phyloP scores from a whole-genome alignment of 1,140 invertebrate genomes.

The Plectrocnemia conspersa region DNA sequence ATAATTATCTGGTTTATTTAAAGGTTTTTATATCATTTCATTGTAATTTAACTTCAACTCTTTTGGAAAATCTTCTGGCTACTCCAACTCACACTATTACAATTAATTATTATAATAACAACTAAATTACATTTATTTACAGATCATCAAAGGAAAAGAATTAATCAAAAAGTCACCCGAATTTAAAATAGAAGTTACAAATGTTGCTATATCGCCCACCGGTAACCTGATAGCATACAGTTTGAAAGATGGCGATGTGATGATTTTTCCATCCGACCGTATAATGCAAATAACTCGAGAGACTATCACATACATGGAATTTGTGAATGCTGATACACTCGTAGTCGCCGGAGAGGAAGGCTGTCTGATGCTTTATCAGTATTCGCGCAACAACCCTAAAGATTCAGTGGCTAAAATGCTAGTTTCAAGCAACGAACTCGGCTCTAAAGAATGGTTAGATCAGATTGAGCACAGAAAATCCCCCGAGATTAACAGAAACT shows the following conservation, averaged over 20 bases:
- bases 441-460: constrained; percentile 29
- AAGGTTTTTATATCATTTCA: too few species aligned
- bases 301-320: constrained; percentile 26
- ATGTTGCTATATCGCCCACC: constrained; percentile 20
- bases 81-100: too few species aligned
- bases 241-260: constrained; percentile 23
- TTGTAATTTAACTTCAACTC: too few species aligned
- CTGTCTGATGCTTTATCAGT: constrained; percentile 24
- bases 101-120: too few species aligned
- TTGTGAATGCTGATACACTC: constrained; percentile 12
- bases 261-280: constrained; percentile 18
- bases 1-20: too few species aligned
- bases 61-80: too few species aligned
- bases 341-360: constrained; percentile 19
- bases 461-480: constrained; percentile 5
- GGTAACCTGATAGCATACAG: constrained; percentile 24
- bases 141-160: constrained; percentile 29
- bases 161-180: constrained; percentile 17
- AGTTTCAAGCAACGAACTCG: constrained; percentile 11
- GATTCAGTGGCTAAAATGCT: constrained; percentile 25
- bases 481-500: not conserved
- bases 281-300: constrained; percentile 27
- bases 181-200: constrained; percentile 9
- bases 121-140: too few species aligned
- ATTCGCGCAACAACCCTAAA: constrained; percentile 1